Evolutionary conservation across 1,140 invertebrate genomes (phyloP).

Genomic region (Dendrolimus kikuchii): DNA sequence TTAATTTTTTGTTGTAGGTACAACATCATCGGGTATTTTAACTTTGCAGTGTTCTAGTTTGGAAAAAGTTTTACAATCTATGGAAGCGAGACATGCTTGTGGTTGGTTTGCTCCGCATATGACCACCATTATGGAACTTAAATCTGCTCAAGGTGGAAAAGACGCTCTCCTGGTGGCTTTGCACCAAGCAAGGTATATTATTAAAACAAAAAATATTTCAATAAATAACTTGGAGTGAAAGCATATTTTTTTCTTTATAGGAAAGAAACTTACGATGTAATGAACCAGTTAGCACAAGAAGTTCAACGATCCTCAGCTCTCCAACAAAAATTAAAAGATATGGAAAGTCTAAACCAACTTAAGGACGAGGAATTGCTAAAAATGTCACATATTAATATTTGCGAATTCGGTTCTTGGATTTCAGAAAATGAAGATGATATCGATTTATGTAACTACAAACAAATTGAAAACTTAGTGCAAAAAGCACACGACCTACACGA

Average conservation of each 20-base stretch:
- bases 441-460: conserved; percentile 30
- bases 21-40: conserved; percentile 43
- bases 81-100: conserved; percentile 79
- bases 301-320: conserved; percentile 44
- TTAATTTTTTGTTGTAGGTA: conserved; percentile 36
- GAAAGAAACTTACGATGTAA: conserved; percentile 58
- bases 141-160: conserved; percentile 64
- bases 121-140: conserved; percentile 78
- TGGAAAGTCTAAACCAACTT: conserved; percentile 26
- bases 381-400: conserved; percentile 13
- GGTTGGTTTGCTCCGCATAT: conserved; percentile 85
- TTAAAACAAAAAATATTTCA: background rate
- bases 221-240: background rate
- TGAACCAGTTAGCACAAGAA: conserved; percentile 51
- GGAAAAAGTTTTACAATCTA: conserved; percentile 60
- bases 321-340: conserved; percentile 46
- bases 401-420: conserved; percentile 44
- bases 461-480: conserved; percentile 30
- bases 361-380: conserved; percentile 18
- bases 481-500: conserved; percentile 42
- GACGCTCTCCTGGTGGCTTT: conserved; percentile 53
- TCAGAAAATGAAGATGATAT: conserved; percentile 26
- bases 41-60: conserved; percentile 47
- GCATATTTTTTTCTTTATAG: conserved; percentile 19
- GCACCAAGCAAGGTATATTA: conserved; percentile 59